Evolutionary conservation across 2,888 invertebrate genomes (phyloP).

Genomic region (Limnephilus auricula): DNA sequence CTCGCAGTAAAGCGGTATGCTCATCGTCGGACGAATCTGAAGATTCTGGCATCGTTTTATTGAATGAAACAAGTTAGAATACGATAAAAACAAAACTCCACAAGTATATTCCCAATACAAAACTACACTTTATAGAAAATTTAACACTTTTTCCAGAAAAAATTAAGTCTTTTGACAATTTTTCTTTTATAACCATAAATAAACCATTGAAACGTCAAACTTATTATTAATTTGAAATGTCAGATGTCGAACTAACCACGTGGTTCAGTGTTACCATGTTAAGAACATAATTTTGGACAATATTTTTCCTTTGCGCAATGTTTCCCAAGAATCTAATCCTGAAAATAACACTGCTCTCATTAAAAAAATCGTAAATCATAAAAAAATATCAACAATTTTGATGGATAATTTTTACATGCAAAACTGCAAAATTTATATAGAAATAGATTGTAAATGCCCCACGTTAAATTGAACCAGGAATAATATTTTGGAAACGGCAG

Average conservation of each 20-base stretch:
- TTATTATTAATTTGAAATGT: too few relatives aligned
- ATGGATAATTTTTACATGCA: too few relatives aligned
- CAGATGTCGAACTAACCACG: neutral
- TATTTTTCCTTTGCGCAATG: neutral
- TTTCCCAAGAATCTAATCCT: neutral
- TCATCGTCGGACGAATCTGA: constrained; percentile 70
- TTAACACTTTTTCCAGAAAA: neutral
- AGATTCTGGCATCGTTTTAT: constrained; percentile 59
- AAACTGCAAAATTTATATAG: too few relatives aligned
- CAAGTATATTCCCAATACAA: neutral
- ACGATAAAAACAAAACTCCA: neutral
- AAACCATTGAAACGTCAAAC: too few relatives aligned
- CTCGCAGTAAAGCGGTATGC: constrained; percentile 69
- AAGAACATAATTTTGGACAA: neutral
- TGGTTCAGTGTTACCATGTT: neutral
- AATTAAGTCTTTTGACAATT: neutral
- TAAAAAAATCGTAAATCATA: too few relatives aligned
- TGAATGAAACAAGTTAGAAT: neutral
- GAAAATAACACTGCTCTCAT: too few relatives aligned
- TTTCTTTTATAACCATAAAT: neutral
- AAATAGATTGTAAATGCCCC: too few relatives aligned
- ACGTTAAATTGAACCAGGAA: neutral
- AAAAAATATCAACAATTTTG: too few relatives aligned
- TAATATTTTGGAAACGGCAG: neutral
- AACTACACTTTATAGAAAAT: neutral